Evolutionary conservation across 2,113 vertebrate species (phyloP), one percentile per base, ranked within the genome.

Genomic region (Progne subis): DNA sequence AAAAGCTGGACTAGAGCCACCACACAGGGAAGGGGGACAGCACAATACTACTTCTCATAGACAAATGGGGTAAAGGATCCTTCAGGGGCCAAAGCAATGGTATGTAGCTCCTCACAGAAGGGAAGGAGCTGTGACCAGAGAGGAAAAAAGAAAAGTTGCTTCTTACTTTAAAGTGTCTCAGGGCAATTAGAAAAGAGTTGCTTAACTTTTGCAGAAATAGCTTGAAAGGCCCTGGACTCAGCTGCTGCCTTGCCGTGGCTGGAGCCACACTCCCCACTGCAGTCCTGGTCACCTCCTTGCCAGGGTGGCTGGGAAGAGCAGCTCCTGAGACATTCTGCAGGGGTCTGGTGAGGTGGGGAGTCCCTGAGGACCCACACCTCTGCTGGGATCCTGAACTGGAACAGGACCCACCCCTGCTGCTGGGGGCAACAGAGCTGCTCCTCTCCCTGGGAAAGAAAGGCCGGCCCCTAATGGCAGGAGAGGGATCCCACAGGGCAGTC

Each of bases 361-460:
- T 4, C 49, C 53, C 39, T 3, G 1, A 46, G 34, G 25, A 32
- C 12, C 23, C 4, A 7, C 44, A 11, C 2, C 29, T 64, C 90
- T 65, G 37, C 72, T 39, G 64, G 50, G 34, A 70, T n/a, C 65
- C 43, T 5, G 2, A 26, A 21, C n/a, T 6, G 34, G 18, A 15
- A 11, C 18, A 16, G 71, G 65, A 79, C 4, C 11, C 32, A 12
- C 0, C 8, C 1, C 19, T 5, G 47, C 20, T 1, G 2, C 70
- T 39, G 60, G 52, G 44, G 49, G 24, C 0, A 1, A 7, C 29
- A 16, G 61, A 18, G 46, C 32, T 18, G 61, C 46, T 52, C 29
- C n/a, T 86, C 85, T 57, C 82, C 52, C 75, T 72, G 65, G 95
- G 70, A 32, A 92, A 95, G 70, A 32, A 92, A 95, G 86, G 77